Percentiles rank a stretch among this genome's conserved stretches.
Conservation (phyloP, 2,888 invertebrate genomes). For the Sesia bembeciformis region DNA sequence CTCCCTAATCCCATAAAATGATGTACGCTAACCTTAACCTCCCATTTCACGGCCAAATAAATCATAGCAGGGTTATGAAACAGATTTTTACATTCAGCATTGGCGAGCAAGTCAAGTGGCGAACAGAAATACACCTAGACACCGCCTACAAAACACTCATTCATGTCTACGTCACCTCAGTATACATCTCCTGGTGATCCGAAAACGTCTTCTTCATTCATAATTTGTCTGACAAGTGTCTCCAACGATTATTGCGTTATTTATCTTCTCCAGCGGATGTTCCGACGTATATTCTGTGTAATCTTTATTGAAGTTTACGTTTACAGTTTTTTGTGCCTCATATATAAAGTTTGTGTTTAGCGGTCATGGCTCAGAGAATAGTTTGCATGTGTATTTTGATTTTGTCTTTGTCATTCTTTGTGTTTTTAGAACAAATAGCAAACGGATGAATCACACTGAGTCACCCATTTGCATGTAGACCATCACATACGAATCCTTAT, state of each 20-base stretch:
- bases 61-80: constrained; percentile 56
- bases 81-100: constrained; percentile 55
- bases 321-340: no score
- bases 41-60: constrained; percentile 48
- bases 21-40: constrained; percentile 28
- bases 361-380: no score
- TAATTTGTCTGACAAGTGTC: constrained; percentile 21
- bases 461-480: background rate
- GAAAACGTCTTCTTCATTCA: constrained; percentile 28
- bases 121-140: constrained; percentile 61
- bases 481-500: background rate
- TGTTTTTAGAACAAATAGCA: no score
- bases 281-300: constrained; percentile 48
- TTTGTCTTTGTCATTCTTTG: no score
- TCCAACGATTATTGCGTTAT: constrained; percentile 11
- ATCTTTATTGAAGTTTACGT: constrained; percentile 12
- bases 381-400: no score
- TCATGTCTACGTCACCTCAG: constrained; percentile 47
- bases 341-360: no score
- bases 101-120: constrained; percentile 59
- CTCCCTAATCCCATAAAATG: no score
- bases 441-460: no score
- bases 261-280: constrained; percentile 25
- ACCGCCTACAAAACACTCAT: constrained; percentile 49
- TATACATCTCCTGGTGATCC: constrained; percentile 31